A percentile compares a stretch with the other conserved stretches of the same genome.
Evolutionary conservation across 2,113 vertebrate genomes (phyloP).

Genomic region (Plecotus auritus): DNA sequence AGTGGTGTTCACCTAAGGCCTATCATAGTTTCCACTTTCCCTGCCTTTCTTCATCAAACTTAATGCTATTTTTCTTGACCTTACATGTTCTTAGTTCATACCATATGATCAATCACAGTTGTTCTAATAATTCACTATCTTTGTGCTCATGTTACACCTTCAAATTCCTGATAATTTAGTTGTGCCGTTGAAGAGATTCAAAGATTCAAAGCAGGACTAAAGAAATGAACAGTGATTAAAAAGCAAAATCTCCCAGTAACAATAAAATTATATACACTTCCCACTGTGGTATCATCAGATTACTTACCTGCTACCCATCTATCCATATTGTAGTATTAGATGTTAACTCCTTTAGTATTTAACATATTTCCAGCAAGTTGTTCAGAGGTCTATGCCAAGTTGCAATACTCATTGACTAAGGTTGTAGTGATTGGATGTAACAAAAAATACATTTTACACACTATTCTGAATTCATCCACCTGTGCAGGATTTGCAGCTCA

Average conservation of each 20-base stretch:
- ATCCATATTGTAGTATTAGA: background rate
- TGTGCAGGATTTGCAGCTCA: background rate
- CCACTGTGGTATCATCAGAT: background rate
- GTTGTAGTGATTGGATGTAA: background rate
- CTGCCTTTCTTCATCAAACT: background rate
- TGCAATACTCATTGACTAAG: background rate
- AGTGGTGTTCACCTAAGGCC: background rate
- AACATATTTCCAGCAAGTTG: background rate
- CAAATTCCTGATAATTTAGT: constrained; percentile 11
- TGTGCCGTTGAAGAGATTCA: background rate
- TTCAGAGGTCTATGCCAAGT: background rate
- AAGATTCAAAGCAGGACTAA: background rate
- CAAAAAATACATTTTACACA: background rate
- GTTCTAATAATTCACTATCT: background rate
- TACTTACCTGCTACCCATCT: background rate
- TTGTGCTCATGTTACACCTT: background rate
- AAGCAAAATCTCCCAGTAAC: background rate
- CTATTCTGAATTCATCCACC: background rate
- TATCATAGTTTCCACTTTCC: background rate
- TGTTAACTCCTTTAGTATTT: background rate
- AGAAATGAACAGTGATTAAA: background rate
- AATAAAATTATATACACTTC: background rate
- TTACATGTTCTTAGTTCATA: background rate
- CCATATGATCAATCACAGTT: background rate
- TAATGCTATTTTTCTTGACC: background rate